Evolutionary conservation across 1,140 invertebrate genomes (phyloP).

Genomic region (Idris sp.): DNA sequence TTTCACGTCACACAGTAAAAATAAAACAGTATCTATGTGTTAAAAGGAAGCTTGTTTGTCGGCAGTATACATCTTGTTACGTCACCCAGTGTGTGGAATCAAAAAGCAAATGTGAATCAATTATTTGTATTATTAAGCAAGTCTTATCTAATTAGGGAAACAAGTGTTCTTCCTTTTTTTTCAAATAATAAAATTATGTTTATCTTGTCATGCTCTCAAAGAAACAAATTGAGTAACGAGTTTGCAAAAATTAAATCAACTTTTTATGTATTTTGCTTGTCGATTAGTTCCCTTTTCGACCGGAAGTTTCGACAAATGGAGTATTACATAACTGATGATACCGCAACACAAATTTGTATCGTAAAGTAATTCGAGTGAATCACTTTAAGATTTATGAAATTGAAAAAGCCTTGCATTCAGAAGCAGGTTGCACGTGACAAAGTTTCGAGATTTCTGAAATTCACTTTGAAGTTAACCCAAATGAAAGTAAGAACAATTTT

Average conservation of each 20-base stretch:
- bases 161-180: no score
- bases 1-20: background rate
- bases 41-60: slow-evolving; percentile 42
- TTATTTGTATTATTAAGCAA: background rate
- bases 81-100: slow-evolving; percentile 14
- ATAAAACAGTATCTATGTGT: slow-evolving; percentile 7
- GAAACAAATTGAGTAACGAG: no score
- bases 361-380: slow-evolving; percentile 33
- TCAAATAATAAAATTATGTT: no score
- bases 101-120: slow-evolving; percentile 22
- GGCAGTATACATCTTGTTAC: slow-evolving; percentile 12
- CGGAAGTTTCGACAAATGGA: slow-evolving; percentile 31
- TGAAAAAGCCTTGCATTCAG: slow-evolving; percentile 24
- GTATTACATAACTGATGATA: slow-evolving; percentile 30
- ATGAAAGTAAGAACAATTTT: no score
- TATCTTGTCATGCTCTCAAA: no score
- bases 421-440: slow-evolving; percentile 31
- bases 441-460: slow-evolving; percentile 6
- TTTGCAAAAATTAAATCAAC: no score
- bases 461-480: no score
- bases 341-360: slow-evolving; percentile 18
- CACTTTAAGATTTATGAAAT: slow-evolving; percentile 34
- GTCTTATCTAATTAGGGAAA: no score
- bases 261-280: slow-evolving; percentile 1
- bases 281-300: slow-evolving; percentile 8